These are phyloP conservation scores for Hydropsyche tenuis DNA, from an alignment of 1,140 invertebrate species.

Conservation along the genomic window DNA sequence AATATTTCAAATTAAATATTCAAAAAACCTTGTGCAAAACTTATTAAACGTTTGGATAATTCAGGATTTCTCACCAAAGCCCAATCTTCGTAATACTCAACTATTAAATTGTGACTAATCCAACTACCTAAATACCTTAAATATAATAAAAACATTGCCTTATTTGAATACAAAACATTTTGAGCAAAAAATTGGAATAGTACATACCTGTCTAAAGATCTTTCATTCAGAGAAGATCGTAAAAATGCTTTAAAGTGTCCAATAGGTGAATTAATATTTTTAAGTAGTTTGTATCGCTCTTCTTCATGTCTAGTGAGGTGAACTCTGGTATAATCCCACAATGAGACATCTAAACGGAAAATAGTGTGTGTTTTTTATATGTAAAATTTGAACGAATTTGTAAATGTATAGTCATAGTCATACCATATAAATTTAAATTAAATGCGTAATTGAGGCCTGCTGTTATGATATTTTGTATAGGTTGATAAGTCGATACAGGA, in stretches of 20 bases:
- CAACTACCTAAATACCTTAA: constrained; percentile 75
- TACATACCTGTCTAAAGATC: constrained; percentile 81
- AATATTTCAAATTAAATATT: not conserved
- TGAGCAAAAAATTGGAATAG: not conserved
- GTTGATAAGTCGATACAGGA: constrained; percentile 58
- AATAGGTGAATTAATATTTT: constrained; percentile 80
- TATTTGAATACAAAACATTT: not conserved
- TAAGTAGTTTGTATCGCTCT: constrained; percentile 81
- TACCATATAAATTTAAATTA: constrained; percentile 61
- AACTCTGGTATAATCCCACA: constrained; percentile 74
- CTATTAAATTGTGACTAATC: constrained; percentile 70
- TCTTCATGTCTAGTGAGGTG: constrained; percentile 86
- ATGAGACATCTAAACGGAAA: constrained; percentile 64
- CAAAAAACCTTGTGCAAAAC: constrained; percentile 78
- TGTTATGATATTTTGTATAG: constrained; percentile 58
- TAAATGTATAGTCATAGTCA: constrained; percentile 34
- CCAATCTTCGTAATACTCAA: constrained; percentile 84
- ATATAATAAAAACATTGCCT: constrained; percentile 35
- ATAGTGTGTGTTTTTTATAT: constrained; percentile 59
- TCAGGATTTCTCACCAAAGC: constrained; percentile 82
- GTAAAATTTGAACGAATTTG: not conserved
- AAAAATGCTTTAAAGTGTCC: constrained; percentile 88
- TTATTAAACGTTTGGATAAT: constrained; percentile 75
- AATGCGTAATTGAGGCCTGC: constrained; percentile 62
- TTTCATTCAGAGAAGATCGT: constrained; percentile 85